Conservation (phyloP, 2,888 invertebrate species). For the Philonicus albiceps region DNA sequence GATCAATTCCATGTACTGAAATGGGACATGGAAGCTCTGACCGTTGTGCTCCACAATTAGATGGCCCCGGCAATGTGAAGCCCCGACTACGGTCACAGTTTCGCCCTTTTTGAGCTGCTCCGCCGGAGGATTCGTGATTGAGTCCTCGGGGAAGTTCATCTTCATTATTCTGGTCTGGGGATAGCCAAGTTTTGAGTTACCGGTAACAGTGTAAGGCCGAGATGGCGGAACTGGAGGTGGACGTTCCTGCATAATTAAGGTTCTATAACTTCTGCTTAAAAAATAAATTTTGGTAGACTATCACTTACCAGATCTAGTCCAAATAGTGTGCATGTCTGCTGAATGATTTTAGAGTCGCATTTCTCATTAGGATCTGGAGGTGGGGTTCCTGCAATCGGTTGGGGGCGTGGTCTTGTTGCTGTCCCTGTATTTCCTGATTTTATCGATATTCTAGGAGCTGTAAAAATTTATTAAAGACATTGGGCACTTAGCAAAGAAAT, state of each 20-base stretch:
- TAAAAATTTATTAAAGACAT: conserved; percentile 23
- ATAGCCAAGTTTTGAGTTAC: conserved; percentile 90
- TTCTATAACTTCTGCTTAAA: conserved; percentile 4
- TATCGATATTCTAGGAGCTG: conserved; percentile 59
- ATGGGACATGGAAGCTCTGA: conserved; percentile 79
- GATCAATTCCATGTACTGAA: conserved; percentile 80
- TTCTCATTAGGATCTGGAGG: conserved; percentile 85
- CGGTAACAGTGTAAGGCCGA: conserved; percentile 87
- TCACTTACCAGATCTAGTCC: conserved; percentile 82
- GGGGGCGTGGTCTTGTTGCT: conserved; percentile 80
- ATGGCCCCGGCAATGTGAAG: conserved; percentile 85
- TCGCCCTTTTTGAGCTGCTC: conserved; percentile 80
- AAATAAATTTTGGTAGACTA: neutral
- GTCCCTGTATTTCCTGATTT: conserved; percentile 60
- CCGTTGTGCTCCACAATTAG: conserved; percentile 84
- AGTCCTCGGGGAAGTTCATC: conserved; percentile 80
- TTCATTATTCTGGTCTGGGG: conserved; percentile 93
- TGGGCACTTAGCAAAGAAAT: neutral
- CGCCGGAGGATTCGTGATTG: conserved; percentile 55
- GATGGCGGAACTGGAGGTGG: conserved; percentile 93
- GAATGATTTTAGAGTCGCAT: conserved; percentile 87
- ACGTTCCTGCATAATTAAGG: conserved; percentile 71
- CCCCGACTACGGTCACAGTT: conserved; percentile 85
- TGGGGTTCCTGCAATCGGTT: conserved; percentile 89
- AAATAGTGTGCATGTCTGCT: conserved; percentile 88